Evolutionary conservation across 2,113 vertebrate species (phyloP).

Genomic region (Urocolius indicus): DNA sequence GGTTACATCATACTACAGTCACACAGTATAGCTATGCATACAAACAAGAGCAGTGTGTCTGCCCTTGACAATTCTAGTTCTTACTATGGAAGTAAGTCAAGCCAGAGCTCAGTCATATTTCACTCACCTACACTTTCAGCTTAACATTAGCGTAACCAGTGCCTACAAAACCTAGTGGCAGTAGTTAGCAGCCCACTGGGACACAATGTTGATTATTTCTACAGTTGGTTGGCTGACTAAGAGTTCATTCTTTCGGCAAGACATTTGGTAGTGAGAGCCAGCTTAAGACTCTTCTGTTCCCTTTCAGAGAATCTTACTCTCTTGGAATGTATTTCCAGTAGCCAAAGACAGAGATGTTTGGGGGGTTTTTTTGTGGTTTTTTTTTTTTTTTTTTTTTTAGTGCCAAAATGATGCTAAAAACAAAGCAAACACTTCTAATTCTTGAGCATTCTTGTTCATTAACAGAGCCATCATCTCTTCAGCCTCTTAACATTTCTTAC

Average conservation of each 20-base stretch:
- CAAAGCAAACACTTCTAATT: background rate
- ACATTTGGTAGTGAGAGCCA: background rate
- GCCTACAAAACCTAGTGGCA: background rate
- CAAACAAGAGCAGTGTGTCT: background rate
- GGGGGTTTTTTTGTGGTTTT: background rate
- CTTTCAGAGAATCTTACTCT: constrained; percentile 19
- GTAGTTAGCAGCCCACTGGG: background rate
- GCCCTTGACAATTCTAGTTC: no score
- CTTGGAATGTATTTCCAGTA: constrained; percentile 1
- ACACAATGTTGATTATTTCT: background rate
- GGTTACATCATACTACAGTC: background rate
- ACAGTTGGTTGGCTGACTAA: background rate
- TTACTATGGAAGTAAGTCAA: background rate
- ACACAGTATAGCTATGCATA: background rate
- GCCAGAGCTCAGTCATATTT: background rate
- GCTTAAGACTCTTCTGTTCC: background rate
- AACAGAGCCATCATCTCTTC: background rate
- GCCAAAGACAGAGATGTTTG: background rate
- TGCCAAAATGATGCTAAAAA: background rate
- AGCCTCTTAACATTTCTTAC: background rate
- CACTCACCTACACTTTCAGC: background rate
- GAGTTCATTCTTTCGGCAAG: constrained; percentile 11
- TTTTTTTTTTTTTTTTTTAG: background rate
- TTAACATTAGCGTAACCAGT: background rate
- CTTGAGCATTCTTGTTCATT: background rate